Percentiles rank a stretch among this genome's conserved stretches.
Evolutionary conservation across 2,113 vertebrate genomes (phyloP).

Genomic region (Eulemur macaco): DNA sequence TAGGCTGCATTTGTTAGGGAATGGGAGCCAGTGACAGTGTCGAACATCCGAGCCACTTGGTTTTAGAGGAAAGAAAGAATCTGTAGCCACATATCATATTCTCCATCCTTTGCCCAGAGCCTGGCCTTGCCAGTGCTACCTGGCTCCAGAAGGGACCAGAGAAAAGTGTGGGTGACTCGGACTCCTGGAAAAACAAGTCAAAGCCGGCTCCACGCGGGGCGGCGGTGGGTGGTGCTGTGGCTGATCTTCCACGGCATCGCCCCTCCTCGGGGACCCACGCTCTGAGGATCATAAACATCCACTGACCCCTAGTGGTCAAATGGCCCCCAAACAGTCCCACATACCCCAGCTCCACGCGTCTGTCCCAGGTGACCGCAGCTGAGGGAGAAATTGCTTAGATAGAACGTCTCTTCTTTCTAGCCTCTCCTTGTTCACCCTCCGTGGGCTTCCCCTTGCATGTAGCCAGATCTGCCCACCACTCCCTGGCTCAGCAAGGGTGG

Average conservation of each 20-base stretch:
- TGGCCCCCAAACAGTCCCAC: neutral
- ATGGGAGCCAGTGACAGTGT: neutral
- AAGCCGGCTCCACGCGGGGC: neutral
- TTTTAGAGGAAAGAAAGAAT: neutral
- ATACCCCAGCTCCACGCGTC: neutral
- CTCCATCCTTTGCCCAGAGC: neutral
- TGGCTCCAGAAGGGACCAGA: neutral
- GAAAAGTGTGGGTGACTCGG: neutral
- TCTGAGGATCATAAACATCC: constrained; percentile 23
- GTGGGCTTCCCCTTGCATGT: neutral
- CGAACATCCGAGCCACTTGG: neutral
- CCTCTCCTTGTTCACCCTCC: neutral
- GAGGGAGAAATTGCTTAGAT: neutral
- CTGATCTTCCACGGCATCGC: rapidly evolving
- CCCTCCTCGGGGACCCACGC: neutral
- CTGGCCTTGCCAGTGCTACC: neutral
- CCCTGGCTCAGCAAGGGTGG: neutral
- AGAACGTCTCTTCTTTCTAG: neutral
- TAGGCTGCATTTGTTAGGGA: neutral
- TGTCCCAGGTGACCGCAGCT: no score
- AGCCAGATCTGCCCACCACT: neutral
- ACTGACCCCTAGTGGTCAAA: constrained; percentile 72
- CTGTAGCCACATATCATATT: neutral
- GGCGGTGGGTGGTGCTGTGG: no score
- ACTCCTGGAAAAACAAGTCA: neutral